Evolutionary conservation across 2,888 invertebrate species (phyloP).

Genomic region (Cenopis cana): DNA sequence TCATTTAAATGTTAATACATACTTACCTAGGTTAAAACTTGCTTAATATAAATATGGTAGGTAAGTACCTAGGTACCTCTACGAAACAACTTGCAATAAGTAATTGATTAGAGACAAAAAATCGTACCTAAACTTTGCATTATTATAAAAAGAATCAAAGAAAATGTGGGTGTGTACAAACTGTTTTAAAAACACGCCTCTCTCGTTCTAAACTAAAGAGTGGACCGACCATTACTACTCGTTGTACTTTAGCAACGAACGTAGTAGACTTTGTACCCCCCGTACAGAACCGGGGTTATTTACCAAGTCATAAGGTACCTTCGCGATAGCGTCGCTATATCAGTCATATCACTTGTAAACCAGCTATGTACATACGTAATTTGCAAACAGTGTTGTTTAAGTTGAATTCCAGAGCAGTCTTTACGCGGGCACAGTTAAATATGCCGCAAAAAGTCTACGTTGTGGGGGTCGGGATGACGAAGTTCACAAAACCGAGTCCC

Average conservation of each 20-base stretch:
- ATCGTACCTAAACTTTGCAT: no score
- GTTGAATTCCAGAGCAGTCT: neutral
- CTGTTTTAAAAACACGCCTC: neutral
- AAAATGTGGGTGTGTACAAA: no score
- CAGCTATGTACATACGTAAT: conserved; percentile 3
- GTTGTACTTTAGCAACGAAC: no score
- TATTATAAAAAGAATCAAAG: no score
- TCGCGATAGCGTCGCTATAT: conserved; percentile 12
- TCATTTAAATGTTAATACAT: no score
- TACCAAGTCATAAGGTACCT: neutral
- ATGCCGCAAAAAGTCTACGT: conserved; percentile 91
- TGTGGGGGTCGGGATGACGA: conserved; percentile 98
- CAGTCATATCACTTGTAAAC: conserved; percentile 12
- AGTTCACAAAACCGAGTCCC: conserved; percentile 97
- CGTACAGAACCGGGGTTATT: conserved; percentile 12
- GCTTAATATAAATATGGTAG: no score
- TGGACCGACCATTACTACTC: no score
- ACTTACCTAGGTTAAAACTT: no score
- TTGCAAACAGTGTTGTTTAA: neutral
- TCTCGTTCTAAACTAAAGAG: neutral
- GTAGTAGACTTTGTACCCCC: conserved; percentile 19
- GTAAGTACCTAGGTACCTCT: no score
- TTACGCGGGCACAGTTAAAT: conserved; percentile 6
- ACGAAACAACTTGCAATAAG: no score
- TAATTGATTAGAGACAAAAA: neutral